Evolutionary conservation across 1,140 invertebrate species (phyloP), one percentile per base, ranked within the genome.

Genomic region (Lasaia peninsularis): DNA sequence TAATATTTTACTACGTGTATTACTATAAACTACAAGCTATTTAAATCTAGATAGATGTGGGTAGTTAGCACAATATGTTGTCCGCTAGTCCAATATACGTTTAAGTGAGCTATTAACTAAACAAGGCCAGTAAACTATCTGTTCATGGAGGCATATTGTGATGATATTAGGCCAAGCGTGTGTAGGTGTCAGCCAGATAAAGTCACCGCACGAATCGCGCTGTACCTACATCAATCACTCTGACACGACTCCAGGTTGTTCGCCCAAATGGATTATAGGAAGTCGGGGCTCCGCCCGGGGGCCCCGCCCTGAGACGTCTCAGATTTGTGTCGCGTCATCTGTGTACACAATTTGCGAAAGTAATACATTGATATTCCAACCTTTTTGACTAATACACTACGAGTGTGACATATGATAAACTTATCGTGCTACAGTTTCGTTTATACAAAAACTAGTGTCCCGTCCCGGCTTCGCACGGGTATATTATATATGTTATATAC

Each of bases 201-300:
- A 80, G 75, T 83, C 73, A 62, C 75, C 69, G 65, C 60, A 69
- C 66, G 73, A 68, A 73, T 73, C 68, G 67, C 65, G 67, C 68
- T 69, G 63, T 69, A 73, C 76, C 75, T 78, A 78, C 82, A 86
- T 83, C 80, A 86, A 86, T 86, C 82, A 83, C 71, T 62, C 63
- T 76, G 78, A 81, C 82, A 81, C 77, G 77, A 82, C 77, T 83
- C 65, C 73, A 78, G 78, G 68, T 78, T 81, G 80, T 86, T 83
- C 75, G 69, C 75, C 72, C 73, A 86, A 86, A 86, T 86, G 82
- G 80, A 86, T 86, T 83, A 86, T 80, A 80, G 77, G 78, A 83
- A 86, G 78, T 74, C 67, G 63, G 60, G 66, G 70, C 73, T 76
- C 68, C 71, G 58, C 72, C 71, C 67, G 64, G 58, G n/a, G n/a